Evolutionary conservation across 2,113 vertebrate genomes (phyloP).

Genomic region (Melozone crissalis): DNA sequence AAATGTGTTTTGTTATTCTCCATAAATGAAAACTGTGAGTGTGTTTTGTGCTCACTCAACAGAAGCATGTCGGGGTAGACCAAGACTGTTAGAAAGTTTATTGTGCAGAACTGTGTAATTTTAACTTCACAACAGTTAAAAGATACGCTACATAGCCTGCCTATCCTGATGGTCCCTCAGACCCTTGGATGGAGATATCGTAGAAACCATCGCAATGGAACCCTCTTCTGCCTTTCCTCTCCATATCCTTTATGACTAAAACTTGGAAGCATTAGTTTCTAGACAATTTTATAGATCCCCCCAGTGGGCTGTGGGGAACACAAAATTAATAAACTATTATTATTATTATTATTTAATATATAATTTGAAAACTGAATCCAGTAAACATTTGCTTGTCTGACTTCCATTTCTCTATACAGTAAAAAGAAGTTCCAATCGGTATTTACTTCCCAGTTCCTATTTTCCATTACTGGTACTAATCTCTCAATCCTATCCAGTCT

Average conservation of each 20-base stretch:
- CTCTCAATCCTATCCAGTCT: not conserved
- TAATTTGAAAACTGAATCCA: not conserved
- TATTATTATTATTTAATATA: not conserved
- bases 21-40: not conserved
- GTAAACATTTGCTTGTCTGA: not conserved
- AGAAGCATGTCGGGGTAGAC: not conserved
- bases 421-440: not conserved
- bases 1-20: not conserved
- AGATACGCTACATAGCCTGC: not conserved
- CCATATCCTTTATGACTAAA: not conserved
- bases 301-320: too few species aligned
- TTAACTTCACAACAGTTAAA: not conserved
- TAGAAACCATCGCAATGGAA: not conserved
- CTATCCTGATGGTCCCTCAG: not conserved
- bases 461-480: not conserved
- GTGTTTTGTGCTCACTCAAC: not conserved
- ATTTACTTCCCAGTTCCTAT: not conserved
- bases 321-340: not conserved
- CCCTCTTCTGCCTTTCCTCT: not conserved
- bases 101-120: not conserved
- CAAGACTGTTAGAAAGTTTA: not conserved
- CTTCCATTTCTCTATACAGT: not conserved
- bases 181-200: not conserved
- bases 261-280: not conserved
- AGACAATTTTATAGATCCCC: not conserved